phyloP scores from a whole-genome alignment of 2,113 vertebrate genomes.

The Athene cunicularia region DNA sequence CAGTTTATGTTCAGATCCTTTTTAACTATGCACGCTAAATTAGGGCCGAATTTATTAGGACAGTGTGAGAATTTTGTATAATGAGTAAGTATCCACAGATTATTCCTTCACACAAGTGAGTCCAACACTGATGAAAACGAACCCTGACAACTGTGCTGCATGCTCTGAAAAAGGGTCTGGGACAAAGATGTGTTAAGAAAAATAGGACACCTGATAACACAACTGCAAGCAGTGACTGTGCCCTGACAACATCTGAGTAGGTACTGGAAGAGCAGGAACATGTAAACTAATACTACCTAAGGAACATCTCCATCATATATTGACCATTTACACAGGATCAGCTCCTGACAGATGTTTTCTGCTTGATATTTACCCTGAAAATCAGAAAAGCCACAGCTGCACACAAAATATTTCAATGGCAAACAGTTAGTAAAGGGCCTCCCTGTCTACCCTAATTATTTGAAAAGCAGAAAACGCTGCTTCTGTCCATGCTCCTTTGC shows the following conservation, averaged over 20 bases:
- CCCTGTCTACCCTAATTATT: neutral
- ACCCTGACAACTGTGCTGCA: neutral
- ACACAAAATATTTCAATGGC: neutral
- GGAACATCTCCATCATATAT: neutral
- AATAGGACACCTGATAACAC: neutral
- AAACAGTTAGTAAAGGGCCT: neutral
- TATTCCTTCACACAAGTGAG: neutral
- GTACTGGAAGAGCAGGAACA: neutral
- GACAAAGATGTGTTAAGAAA: slow-evolving; percentile 6
- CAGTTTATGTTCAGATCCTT: neutral
- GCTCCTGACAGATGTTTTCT: neutral
- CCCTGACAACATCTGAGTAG: neutral
- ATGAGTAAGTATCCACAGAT: neutral
- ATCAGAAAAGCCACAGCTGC: neutral
- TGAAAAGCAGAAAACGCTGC: neutral
- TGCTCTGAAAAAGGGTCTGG: neutral
- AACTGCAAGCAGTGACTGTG: neutral
- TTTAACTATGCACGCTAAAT: neutral
- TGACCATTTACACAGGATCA: neutral
- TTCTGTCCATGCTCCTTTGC: neutral
- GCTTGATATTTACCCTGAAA: neutral
- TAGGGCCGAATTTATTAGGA: neutral
- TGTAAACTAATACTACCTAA: neutral
- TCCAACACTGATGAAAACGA: slow-evolving; percentile 43
- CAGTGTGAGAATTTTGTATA: neutral